These are phyloP conservation scores for Epinephelus lanceolatus DNA, from an alignment of 2,113 vertebrate genomes.

Conservation along the genomic window DNA sequence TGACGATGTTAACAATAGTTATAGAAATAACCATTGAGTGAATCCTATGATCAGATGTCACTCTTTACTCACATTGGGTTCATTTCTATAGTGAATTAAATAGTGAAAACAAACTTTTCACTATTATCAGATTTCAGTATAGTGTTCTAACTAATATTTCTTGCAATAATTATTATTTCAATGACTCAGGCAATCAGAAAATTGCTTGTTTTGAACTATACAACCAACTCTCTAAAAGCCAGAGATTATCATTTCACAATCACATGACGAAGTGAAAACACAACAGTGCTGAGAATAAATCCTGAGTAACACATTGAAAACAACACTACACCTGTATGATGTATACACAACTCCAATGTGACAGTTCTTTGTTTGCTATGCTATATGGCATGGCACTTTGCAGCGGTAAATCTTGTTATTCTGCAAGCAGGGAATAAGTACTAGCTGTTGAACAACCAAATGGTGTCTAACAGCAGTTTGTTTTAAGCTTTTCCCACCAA, in stretches of 20 bases:
- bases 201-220: neutral
- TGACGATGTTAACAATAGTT: too few species aligned
- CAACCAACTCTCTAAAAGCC: neutral
- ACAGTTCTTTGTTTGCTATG: neutral
- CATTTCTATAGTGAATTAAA: too few species aligned
- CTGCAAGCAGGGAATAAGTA: too few species aligned
- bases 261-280: neutral
- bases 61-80: too few species aligned
- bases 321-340: neutral
- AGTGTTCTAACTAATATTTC: too few species aligned
- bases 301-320: neutral
- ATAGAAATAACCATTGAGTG: too few species aligned
- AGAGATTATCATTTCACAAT: neutral
- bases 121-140: neutral
- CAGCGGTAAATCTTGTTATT: too few species aligned
- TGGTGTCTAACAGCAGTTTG: neutral
- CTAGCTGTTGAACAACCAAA: too few species aligned
- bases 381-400: neutral
- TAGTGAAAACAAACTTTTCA: neutral
- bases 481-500: neutral
- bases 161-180: neutral
- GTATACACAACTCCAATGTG: too few species aligned
- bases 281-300: neutral
- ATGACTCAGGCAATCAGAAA: neutral
- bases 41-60: too few species aligned